Base-by-base conservation (phyloP, 2,797 vertebrate species). In the Melanotaenia pygmaea region DNA sequence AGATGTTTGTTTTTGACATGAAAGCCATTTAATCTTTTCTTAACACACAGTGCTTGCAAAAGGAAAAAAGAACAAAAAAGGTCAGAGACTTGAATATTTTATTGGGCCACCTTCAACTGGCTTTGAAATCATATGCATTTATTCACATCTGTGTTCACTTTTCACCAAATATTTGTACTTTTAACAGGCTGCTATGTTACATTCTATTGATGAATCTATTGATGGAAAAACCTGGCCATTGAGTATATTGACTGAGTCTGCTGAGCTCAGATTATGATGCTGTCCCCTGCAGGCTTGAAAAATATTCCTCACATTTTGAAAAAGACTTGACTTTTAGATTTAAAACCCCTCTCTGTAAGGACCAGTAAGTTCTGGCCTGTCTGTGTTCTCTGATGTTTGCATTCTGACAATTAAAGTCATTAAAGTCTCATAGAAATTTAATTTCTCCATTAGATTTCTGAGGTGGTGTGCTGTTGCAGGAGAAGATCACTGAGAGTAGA, bases 1-100 rank as follows among this genome's bases (percentile, higher is more conserved):
- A 82, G 66, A 79, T 89, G 87, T 86, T 57, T 92, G 66, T 78
- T 88, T 90, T 81, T 85, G 58, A 82, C 58, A 69, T 81, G 51
- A 83, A 88, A 82, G 80, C 69, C 62, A 62, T 20, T 20, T 89
- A 90, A 89, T 80, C 85, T 79, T 82, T 60, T 68, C 72, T 74
- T 65, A 83, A 75, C 72, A 79, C 70, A 56, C 22, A 14, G 26
- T 56, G 53, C 26, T 5, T 30, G 53, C 22, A 14, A 26, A 56
- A 18, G 13, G 7, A 6, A 32, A 18, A 18, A 32, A 16, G 2
- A 57, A 32, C 5, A 24, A 57, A 57, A 28, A 16, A 18, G 18
- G 53, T 28, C 26, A 16, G 45, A 50, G 8, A 0, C 20, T 50
- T 50, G 18, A n/a, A 50, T 50, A 22, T 50, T 50, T 50, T 50